Base-by-base conservation (phyloP, 2,797 vertebrate species). In the Centropyge bicolor region DNA sequence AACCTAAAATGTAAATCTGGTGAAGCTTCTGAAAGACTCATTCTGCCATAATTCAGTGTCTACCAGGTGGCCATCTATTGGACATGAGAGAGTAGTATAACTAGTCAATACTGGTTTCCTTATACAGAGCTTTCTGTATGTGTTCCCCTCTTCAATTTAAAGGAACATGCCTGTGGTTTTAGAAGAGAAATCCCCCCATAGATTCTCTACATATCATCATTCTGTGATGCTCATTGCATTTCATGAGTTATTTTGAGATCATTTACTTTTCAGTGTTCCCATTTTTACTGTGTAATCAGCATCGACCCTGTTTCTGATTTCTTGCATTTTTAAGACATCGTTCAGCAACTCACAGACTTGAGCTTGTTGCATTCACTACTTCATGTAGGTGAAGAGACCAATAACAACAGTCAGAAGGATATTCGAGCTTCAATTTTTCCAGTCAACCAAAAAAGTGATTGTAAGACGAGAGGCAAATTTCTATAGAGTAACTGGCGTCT, bases 1-100 rank as follows among this genome's bases (percentile, higher is more conserved):
- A 92, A 89, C 70, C 85, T 82, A 84, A 91, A 86, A 83, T 70
- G 66, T 55, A 70, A 82, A 80, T 84, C 70, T 38, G 66, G 55
- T 72, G 84, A 92, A 89, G 87, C 88, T 76, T 87, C 85, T 86
- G 78, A 81, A 82, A 85, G 80, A 78, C 86, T 93, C 48, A 80
- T 89, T 88, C 87, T 86, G 77, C 80, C 82, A 17, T 71, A 68
- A 79, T 74, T 72, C 55, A 60, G 71, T n/a, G 45, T 81, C 52
- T 57, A 48, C 24, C 62, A 69, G 69, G 60, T 49, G 76, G 72
- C 38, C 20, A 45, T 65, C 17, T 35, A 38, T 67, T 61, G 67
- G 61, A 74, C 54, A 38, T 49, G 49, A 57, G 9, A 74, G 36
- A 76, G 51, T 10, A 20, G 35, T 40, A 46, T 20, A 31, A 59